A percentile compares a stretch with the other conserved stretches of the same genome.
Conservation (phyloP, 1,140 invertebrate species). For the Brachionus asplanchnoidis region DNA sequence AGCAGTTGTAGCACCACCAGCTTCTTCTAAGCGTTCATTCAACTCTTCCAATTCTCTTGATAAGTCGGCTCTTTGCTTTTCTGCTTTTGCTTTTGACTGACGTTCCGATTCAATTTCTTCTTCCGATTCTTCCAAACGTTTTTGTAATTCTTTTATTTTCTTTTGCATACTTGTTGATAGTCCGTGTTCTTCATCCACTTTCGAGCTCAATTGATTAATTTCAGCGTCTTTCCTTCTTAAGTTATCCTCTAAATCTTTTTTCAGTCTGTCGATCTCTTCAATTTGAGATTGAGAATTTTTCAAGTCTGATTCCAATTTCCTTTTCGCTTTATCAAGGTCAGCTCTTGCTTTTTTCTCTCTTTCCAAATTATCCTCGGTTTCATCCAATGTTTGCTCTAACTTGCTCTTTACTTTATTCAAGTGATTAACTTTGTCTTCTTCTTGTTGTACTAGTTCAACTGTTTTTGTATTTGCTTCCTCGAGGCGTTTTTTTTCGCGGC, state of each 20-base stretch:
- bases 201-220: constrained; percentile 83
- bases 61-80: constrained; percentile 92
- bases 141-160: constrained; percentile 89
- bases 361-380: constrained; percentile 91
- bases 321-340: constrained; percentile 93
- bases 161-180: constrained; percentile 89
- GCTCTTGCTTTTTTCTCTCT: constrained; percentile 95
- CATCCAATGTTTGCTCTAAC: constrained; percentile 92
- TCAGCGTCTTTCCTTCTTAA: constrained; percentile 80
- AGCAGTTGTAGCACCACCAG: constrained; percentile 94
- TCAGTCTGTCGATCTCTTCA: constrained; percentile 90
- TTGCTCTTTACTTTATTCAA: constrained; percentile 97
- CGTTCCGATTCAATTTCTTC: constrained; percentile 95
- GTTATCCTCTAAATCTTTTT: constrained; percentile 90
- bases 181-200: constrained; percentile 95
- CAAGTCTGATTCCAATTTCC: constrained; percentile 87
- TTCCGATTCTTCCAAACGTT: constrained; percentile 87
- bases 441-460: constrained; percentile 86
- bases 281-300: constrained; percentile 97
- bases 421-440: constrained; percentile 98
- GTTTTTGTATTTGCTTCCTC: constrained; percentile 93
- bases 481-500: constrained; percentile 96
- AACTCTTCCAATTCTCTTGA: constrained; percentile 94
- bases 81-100: constrained; percentile 75
- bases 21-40: constrained; percentile 92